Base-by-base conservation (phyloP, 2,113 vertebrate genomes). In the Sorex araneus region DNA sequence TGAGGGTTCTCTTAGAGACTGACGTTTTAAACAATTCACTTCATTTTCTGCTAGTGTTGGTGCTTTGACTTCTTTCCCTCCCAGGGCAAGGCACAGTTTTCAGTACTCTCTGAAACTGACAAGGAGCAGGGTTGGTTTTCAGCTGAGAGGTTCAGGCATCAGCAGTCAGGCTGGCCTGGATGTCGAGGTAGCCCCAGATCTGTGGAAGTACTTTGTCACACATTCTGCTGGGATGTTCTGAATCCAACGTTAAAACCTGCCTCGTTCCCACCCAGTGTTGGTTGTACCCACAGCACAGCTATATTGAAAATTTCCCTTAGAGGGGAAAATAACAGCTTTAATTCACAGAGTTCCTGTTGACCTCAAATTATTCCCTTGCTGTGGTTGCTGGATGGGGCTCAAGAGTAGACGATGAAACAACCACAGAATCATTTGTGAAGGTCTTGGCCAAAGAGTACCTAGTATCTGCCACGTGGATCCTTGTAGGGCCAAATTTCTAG, bases 321-420 rank as follows among this genome's bases (percentile, higher is more conserved):
- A 74, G 81, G 85, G 67, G 63, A 95, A 95, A 94, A 95, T 92
- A 85, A 43, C 15, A 92, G 74, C 34, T 57, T 54, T 54, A 85
- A 75, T 64, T 93, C 76, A 91, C 88, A 93, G 80, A 63, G 30
- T 90, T 93, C 89, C 30, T 74, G 47, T 11, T 84, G 67, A 94
- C 30, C 71, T 91, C 84, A 89, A n/a, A 88, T 77, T 91, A 66
- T 93, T 93, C 80, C 73, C 34, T 63, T 95, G 80, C 54, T n/a
- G 76, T 83, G 64, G 50, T 93, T 77, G 67, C 60, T 54, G 70
- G 19, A 1, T 77, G 54, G 54, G 19, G 19, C 54, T 57, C 70
- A 57, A 3, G 43, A 47, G 9, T 23, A 75, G 75, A 80, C 60
- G 90, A 45, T 36, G 40, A 74, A 64, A 87, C 88, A 64, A 89